These are phyloP conservation scores for Drosophila anceps DNA, from an alignment of 2,888 invertebrate genomes.

Conservation along the genomic window DNA sequence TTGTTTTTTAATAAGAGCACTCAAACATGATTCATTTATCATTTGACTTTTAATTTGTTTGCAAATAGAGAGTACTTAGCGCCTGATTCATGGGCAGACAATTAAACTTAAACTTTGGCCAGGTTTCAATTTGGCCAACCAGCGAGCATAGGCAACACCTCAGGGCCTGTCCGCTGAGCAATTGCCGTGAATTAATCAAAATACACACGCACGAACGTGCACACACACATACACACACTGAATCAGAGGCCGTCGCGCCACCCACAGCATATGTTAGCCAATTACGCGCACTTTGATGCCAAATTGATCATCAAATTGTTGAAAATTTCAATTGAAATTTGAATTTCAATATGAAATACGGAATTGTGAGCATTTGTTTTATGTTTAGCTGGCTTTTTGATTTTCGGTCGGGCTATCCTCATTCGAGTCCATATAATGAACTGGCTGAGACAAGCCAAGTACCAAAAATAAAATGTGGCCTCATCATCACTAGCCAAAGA, in stretches of 20 bases:
- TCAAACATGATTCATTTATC: slow-evolving; percentile 34
- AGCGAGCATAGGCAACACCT: slow-evolving; percentile 22
- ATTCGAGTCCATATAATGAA: slow-evolving; percentile 24
- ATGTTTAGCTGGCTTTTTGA: slow-evolving; percentile 28
- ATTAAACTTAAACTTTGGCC: slow-evolving; percentile 15
- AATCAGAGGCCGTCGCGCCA: neutral
- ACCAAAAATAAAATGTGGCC: slow-evolving; percentile 47
- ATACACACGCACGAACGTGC: slow-evolving; percentile 15
- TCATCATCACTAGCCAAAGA: slow-evolving; percentile 20
- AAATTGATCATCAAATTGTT: slow-evolving; percentile 56
- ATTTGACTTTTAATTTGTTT: slow-evolving; percentile 30
- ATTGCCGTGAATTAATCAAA: slow-evolving; percentile 67
- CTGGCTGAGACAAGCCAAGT: slow-evolving; percentile 22
- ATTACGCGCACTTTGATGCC: slow-evolving; percentile 62
- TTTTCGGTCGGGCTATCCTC: slow-evolving; percentile 16
- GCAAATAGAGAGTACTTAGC: slow-evolving; percentile 11
- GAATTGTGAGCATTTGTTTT: slow-evolving; percentile 47
- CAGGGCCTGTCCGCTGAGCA: slow-evolving; percentile 19
- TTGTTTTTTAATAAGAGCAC: slow-evolving; percentile 1
- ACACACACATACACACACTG: slow-evolving; percentile 4
- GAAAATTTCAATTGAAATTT: slow-evolving; percentile 30
- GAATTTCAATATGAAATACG: slow-evolving; percentile 14
- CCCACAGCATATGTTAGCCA: slow-evolving; percentile 58
- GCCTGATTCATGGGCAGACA: slow-evolving; percentile 22
- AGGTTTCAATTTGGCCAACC: slow-evolving; percentile 2